Evolutionary conservation across 1,140 invertebrate species (phyloP).

Genomic region (Zaprionus tsacasi): DNA sequence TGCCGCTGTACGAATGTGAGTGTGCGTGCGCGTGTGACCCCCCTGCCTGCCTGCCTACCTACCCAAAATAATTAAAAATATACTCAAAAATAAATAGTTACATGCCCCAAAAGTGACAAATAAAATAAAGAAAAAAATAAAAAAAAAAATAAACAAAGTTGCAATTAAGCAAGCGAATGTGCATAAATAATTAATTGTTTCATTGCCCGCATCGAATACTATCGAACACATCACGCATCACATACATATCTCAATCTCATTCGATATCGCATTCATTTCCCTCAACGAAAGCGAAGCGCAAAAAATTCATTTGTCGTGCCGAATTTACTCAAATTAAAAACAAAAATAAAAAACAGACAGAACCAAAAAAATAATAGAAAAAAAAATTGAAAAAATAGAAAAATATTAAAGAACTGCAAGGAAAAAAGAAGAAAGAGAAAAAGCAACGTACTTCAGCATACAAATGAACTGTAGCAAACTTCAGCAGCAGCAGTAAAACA

Average conservation of each 20-base stretch:
- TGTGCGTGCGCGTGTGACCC: neutral
- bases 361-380: conserved; percentile 4
- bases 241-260: conserved; percentile 50
- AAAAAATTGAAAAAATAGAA: conserved; percentile 38
- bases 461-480: conserved; percentile 79
- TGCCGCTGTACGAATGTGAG: conserved; percentile 10
- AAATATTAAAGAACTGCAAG: conserved; percentile 31
- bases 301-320: conserved; percentile 60
- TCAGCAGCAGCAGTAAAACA: conserved; percentile 65
- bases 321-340: conserved; percentile 51
- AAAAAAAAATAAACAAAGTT: neutral
- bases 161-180: conserved; percentile 10
- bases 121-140: conserved; percentile 3
- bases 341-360: neutral
- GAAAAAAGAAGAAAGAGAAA: conserved; percentile 26
- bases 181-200: conserved; percentile 26
- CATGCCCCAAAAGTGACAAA: conserved; percentile 29
- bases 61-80: conserved; percentile 14
- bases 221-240: conserved; percentile 47
- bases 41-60: neutral
- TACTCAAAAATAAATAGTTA: neutral
- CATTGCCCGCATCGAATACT: conserved; percentile 34
- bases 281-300: conserved; percentile 38
- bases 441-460: conserved; percentile 58
- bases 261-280: conserved; percentile 50